Conservation (phyloP, 2,888 invertebrate genomes). For the Drosophila longiperda region DNA sequence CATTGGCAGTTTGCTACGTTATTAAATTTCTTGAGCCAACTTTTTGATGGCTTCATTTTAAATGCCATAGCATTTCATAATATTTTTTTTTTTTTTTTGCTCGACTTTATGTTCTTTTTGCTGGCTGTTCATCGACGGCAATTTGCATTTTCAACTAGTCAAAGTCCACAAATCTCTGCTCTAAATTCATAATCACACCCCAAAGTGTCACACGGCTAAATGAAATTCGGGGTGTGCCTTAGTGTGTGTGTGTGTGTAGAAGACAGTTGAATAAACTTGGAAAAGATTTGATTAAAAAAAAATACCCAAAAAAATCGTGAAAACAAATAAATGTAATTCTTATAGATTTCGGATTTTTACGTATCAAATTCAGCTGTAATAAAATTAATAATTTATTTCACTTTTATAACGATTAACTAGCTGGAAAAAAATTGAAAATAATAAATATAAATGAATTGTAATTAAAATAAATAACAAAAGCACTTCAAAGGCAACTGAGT, state of each 20-base stretch:
- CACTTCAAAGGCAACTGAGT: not conserved
- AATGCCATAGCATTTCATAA: constrained; percentile 26
- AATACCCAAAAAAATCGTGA: not conserved
- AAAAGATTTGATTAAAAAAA: not conserved
- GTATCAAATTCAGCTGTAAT: not conserved
- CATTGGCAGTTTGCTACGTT: constrained; percentile 69
- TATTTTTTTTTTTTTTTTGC: constrained; percentile 2
- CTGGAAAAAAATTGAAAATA: not conserved
- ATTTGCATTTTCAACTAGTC: constrained; percentile 64
- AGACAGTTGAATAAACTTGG: constrained; percentile 4
- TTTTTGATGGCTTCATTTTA: constrained; percentile 73
- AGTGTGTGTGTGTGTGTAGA: constrained; percentile 2
- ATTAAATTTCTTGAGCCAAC: constrained; percentile 71
- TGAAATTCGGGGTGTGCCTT: constrained; percentile 32
- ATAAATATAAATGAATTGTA: not conserved
- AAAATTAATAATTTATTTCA: not conserved
- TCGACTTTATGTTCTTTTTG: constrained; percentile 20
- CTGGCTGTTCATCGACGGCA: constrained; percentile 34
- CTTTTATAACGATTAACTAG: not conserved
- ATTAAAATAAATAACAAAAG: not conserved
- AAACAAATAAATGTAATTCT: not conserved
- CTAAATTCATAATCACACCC: constrained; percentile 74
- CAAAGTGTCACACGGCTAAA: constrained; percentile 68
- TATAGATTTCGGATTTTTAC: not conserved
- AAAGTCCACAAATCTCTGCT: constrained; percentile 69